Conservation (phyloP, 2,888 invertebrate genomes). For the Xylocampa areola region DNA sequence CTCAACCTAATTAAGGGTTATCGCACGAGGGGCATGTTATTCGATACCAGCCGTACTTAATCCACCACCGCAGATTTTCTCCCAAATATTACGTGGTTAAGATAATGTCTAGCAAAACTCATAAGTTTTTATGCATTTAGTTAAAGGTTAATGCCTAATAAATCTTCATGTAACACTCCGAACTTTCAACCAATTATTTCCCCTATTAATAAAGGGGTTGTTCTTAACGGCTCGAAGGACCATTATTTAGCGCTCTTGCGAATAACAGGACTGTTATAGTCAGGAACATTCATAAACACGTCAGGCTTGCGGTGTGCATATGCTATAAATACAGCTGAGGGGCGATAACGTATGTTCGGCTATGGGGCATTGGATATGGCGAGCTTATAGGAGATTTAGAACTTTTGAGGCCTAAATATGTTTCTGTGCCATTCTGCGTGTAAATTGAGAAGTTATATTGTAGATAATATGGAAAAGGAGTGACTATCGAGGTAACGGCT, state of each 20-base stretch:
- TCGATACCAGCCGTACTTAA: too few species aligned
- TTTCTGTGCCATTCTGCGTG: too few species aligned
- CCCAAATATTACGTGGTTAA: too few species aligned
- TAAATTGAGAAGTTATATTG: too few species aligned
- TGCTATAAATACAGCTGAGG: constrained; percentile 37
- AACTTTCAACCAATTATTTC: constrained; percentile 17
- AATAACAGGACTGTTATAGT: constrained; percentile 6
- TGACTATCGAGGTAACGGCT: too few species aligned
- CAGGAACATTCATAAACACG: constrained; percentile 47
- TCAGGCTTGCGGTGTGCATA: constrained; percentile 17
- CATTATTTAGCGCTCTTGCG: constrained; percentile 28
- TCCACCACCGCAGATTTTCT: too few species aligned
- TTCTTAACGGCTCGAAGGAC: constrained; percentile 22
- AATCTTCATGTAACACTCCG: constrained; percentile 27
- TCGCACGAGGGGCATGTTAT: too few species aligned
- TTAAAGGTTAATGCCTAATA: neutral
- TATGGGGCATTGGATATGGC: constrained; percentile 29
- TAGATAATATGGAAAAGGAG: too few species aligned
- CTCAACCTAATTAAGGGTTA: too few species aligned
- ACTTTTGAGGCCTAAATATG: constrained; percentile 4
- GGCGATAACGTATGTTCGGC: constrained; percentile 29
- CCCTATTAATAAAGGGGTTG: constrained; percentile 26
- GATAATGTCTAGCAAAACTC: too few species aligned
- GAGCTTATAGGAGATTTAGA: constrained; percentile 13
- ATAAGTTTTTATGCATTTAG: too few species aligned